Base-by-base conservation (phyloP, 1,140 invertebrate genomes). In the Drosophila pectinifera region DNA sequence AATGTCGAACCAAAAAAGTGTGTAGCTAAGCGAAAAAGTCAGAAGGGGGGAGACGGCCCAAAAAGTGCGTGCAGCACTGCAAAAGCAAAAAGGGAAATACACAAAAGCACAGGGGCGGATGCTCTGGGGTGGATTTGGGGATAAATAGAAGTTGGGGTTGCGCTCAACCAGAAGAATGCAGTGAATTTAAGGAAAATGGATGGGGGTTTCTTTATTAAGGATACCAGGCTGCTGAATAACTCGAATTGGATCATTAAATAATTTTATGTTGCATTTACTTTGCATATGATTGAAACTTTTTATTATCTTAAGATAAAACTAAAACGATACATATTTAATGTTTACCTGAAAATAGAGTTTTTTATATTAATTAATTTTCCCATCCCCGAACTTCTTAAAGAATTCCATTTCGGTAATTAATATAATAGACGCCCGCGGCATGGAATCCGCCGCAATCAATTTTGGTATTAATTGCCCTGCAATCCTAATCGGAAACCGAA, bases 61-160 rank as follows among this genome's bases (percentile, higher is more conserved):
- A 81, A 78, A 86, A 86, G 83, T 86, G 82, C 83, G 82, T 86
- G 82, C 82, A 86, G 83, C 72, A 83, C 58, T 86, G 83, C 83
- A 86, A 88, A 86, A 73, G 70, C 61, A 31, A 59, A 49, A 31
- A 59, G 38, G 38, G 61, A 68, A 46, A 67, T 46, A 49, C 43
- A 42, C 24, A 43, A 22, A 31, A 56, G 22, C 24, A 28, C 24
- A 18, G 36, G 22, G 34, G 36, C 16, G 36, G 58, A 55, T 59
- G 54, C 43, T 43, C 53, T 46, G 34, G 72, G 73, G 53, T 75
- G 73, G 69, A 31, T 63, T 46, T 39, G 14, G 34, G 41, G 62
- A 34, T 31, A 49, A 13, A 49, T 38, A 34, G 20, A 13, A 16
- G 26, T 28, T 31, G 31, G 4, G 51, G 26, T n/a, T 20, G n/a